Evolutionary conservation across 2,113 vertebrate species (phyloP), one percentile per base, ranked within the genome.

Genomic region (Gobiocypris rarus): DNA sequence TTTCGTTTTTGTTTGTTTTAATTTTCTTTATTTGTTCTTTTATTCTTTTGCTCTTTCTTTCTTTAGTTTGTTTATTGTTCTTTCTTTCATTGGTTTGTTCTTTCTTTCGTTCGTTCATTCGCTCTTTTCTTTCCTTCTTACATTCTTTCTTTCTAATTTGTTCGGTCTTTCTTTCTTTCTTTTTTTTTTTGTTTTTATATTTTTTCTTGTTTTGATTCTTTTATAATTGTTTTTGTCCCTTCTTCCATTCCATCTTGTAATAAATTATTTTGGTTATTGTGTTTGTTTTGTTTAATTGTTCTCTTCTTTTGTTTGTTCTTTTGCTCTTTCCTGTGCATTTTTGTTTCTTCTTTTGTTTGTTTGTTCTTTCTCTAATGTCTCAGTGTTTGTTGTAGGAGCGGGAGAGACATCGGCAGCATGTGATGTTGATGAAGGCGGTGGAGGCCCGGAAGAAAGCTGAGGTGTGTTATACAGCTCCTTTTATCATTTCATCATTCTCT

Each of bases 371-470:
- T 90, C 89, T 94, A 84, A 92, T 90, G 45, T 0, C 19, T 54
- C 87, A 89, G 87, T 93, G 83, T 95, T 78, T 95, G 88, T 92
- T 89, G 86, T 93, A 99, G 98, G 97, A 99, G 85, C 95, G 95
- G 86, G 97, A 99, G 89, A 93, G 97, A 89, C 95, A 96, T 63
- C 93, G 95, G 75, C 97, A 99, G 85, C 97, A 99, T 83, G 95
- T 97, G 95, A 96, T 98, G 95, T 94, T 99, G 80, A 94, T 98
- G 94, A 99, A 97, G 93, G 97, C 96, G 78, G 95, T 98, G 92
- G 97, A 99, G 84, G 95, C 97, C 74, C 96, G 96, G 83, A 99
- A 97, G 88, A 99, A 96, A 91, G 96, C 96, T 58, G 97, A 99
- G 94, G 98, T 98, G 91, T 91, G 95, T 76, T 26, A 70, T 54